Evolutionary conservation across 1,140 invertebrate genomes (phyloP).

Genomic region (Drosophila nigromelanica): DNA sequence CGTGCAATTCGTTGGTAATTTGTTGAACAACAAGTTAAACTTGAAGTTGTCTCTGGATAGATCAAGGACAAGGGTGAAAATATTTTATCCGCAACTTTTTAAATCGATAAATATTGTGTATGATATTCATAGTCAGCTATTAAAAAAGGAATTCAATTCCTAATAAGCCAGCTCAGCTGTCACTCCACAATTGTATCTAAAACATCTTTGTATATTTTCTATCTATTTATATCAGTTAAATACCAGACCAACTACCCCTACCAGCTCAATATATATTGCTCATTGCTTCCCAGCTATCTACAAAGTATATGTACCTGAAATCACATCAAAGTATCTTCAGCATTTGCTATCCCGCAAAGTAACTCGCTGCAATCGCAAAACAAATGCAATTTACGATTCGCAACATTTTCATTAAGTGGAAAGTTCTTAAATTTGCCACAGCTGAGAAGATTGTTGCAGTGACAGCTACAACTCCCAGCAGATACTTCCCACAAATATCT

Average conservation of each 20-base stretch:
- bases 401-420: conserved; percentile 47
- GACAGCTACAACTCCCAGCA: conserved; percentile 5
- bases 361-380: conserved; percentile 7
- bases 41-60: too few species aligned
- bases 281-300: background rate
- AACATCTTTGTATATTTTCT: too few species aligned
- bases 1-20: background rate
- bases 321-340: background rate
- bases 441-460: background rate
- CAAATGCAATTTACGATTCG: conserved; percentile 38
- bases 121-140: too few species aligned
- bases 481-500: conserved; percentile 30
- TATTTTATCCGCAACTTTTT: too few species aligned
- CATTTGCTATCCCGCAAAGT: background rate
- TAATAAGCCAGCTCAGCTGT: too few species aligned
- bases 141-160: too few species aligned
- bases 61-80: too few species aligned
- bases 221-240: too few species aligned
- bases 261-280: background rate
- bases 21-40: background rate
- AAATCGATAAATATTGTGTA: too few species aligned
- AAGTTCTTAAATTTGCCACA: conserved; percentile 48
- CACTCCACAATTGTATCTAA: too few species aligned
- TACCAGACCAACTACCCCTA: background rate
- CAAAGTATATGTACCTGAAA: background rate